Base-by-base conservation (phyloP, 2,888 invertebrate species). In the Carterocephalus palaemon region DNA sequence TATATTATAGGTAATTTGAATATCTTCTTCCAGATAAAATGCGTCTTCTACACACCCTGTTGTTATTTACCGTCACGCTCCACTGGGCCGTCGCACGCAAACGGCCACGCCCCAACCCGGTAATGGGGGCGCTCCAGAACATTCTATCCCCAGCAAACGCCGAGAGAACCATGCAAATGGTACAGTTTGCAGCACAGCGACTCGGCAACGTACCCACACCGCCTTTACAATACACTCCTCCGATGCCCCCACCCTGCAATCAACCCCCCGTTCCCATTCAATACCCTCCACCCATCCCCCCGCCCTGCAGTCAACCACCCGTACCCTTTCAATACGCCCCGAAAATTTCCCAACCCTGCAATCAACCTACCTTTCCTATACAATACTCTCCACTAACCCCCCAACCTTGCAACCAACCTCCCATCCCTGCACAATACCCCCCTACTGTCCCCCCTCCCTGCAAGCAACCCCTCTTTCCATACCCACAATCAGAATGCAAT, bases 1-100 rank as follows among this genome's bases (percentile, higher is more conserved):
- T n/a, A n/a, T n/a, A n/a, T n/a, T n/a, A n/a, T n/a, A n/a, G n/a
- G n/a, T n/a, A n/a, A n/a, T 22, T 22, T 20, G 17, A 17, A 17
- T 3, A 19, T 19, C 13, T 19, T 41, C 2, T 33, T 41, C 15
- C 42, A 42, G 42, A 5, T 29, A 29, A 8, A 29, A 42, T 42
- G 42, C 33, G 34, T 9, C n/a, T 42, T 2, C 28, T 34, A 4
- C 9, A 20, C 12, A 34, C 20, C 26, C n/a, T 34, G 22, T 2
- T 42, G 20, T 2, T 33, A 7, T 17, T 22, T 4, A 5, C 9
- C 8, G 9, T 42, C 5, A 10, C 13, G 13, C 1, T 42, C 8
- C 33, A 42, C 4, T 12, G 13, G 4, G 15, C 26, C 5, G 2
- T n/a, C 0, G 41, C 41, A 26, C 12, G 31, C 10, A 23, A 12